Percentiles rank a stretch among this genome's conserved stretches.
These are phyloP conservation scores for Atta texana DNA, from an alignment of 1,140 invertebrate genomes.

Conservation along the genomic window DNA sequence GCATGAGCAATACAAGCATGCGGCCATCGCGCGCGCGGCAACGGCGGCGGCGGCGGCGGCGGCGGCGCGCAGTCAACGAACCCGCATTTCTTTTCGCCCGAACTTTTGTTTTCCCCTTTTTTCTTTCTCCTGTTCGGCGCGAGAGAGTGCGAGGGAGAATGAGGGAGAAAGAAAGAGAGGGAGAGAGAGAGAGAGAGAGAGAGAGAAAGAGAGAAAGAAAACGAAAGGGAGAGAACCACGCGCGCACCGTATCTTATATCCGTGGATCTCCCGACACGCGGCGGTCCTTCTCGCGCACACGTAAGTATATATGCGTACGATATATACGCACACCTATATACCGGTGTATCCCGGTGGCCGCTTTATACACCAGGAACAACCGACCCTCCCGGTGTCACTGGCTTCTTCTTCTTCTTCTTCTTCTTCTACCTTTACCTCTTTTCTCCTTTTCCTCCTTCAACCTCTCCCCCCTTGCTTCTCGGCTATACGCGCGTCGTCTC, in stretches of 20 bases:
- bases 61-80: slow-evolving; percentile 76
- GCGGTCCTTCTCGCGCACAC: slow-evolving; percentile 19
- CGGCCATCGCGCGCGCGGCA: slow-evolving; percentile 70
- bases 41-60: slow-evolving; percentile 66
- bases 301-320: neutral
- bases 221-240: slow-evolving; percentile 56
- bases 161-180: neutral
- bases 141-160: neutral
- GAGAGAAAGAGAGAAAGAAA: slow-evolving; percentile 8
- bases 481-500: slow-evolving; percentile 50
- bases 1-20: slow-evolving; percentile 63
- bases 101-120: slow-evolving; percentile 64
- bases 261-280: slow-evolving; percentile 68
- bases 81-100: slow-evolving; percentile 75
- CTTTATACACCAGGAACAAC: slow-evolving; percentile 70
- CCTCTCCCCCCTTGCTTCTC: slow-evolving; percentile 30
- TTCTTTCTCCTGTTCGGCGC: slow-evolving; percentile 56
- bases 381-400: slow-evolving; percentile 72
- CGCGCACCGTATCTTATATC: slow-evolving; percentile 67
- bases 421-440: slow-evolving; percentile 44
- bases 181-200: slow-evolving; percentile 5
- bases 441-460: neutral
- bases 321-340: slow-evolving; percentile 22
- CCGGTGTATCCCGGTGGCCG: slow-evolving; percentile 74
- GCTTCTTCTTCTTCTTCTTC: slow-evolving; percentile 41